These are phyloP conservation scores for Phenacoccus solenopsis DNA, from an alignment of 1,140 invertebrate genomes.

Conservation along the genomic window DNA sequence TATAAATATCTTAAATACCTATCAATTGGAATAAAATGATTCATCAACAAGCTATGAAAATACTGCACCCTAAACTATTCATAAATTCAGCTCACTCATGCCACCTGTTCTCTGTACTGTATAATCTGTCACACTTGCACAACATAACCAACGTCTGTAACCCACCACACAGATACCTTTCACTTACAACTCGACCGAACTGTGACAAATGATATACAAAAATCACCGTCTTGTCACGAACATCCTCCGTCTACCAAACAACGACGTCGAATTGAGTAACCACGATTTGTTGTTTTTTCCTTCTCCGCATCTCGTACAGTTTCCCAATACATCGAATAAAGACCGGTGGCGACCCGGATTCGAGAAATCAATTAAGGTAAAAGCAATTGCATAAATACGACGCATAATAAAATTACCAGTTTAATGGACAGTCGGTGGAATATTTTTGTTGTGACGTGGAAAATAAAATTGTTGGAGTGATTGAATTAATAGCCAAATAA, in stretches of 20 bases:
- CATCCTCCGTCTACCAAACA: background rate
- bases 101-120: background rate
- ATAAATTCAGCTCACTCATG: background rate
- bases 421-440: background rate
- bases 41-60: no score
- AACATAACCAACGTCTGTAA: background rate
- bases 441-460: background rate
- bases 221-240: no score
- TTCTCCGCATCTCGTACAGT: no score
- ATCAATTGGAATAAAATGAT: no score
- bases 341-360: background rate
- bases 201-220: background rate
- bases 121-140: background rate
- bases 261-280: no score
- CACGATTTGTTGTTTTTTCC: no score
- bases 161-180: background rate
- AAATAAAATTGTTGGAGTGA: no score
- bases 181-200: background rate
- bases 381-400: background rate
- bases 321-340: no score
- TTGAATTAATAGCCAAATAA: no score
- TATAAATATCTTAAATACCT: no score
- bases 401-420: constrained; percentile 1
- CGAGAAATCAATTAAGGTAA: background rate
- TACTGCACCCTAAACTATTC: background rate